phyloP scores from a whole-genome alignment of 2,888 invertebrate species.

The Deilephila porcellus region DNA sequence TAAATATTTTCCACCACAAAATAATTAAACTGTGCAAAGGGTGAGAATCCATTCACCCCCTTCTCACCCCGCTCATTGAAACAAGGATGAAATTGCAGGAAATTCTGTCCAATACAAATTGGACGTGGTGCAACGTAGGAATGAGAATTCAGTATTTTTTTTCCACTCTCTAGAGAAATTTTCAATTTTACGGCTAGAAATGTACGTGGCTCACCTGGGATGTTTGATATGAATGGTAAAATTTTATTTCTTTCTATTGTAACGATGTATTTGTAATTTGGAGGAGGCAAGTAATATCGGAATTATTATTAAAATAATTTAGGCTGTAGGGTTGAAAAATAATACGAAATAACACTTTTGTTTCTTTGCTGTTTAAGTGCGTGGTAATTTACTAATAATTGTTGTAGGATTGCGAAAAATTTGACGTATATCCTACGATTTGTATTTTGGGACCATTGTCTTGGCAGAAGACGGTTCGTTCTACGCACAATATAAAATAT shows the following conservation, averaged over 20 bases:
- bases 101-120: slow-evolving; percentile 9
- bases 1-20: neutral
- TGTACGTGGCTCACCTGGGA: neutral
- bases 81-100: neutral
- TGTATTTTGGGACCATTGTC: no score
- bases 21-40: neutral
- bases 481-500: no score
- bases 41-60: neutral
- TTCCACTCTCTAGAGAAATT: slow-evolving; percentile 9
- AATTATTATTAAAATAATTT: neutral
- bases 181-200: neutral
- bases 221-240: slow-evolving; percentile 12
- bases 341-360: no score
- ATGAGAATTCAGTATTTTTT: slow-evolving; percentile 5
- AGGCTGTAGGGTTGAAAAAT: no score
- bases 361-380: no score
- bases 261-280: neutral
- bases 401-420: no score
- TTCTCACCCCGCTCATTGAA: neutral
- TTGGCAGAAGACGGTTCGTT: no score
- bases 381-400: no score
- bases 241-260: neutral
- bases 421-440: no score
- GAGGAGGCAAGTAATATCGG: neutral
- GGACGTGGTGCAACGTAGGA: neutral